Evolutionary conservation across 2,888 invertebrate species (phyloP).

Genomic region (Eilema sororculum): DNA sequence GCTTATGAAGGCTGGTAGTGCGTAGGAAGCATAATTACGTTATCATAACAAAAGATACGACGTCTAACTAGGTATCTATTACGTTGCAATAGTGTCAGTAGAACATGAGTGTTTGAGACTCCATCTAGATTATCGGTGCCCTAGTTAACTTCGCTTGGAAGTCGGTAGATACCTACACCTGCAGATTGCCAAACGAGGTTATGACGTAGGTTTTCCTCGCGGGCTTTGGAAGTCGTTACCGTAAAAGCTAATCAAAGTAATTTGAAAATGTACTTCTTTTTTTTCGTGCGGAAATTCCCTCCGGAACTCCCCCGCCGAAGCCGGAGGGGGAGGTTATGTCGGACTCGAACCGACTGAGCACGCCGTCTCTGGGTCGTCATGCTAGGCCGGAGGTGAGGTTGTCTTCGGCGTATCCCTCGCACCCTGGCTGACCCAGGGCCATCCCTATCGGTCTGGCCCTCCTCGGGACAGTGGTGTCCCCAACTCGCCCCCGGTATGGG

Average conservation of each 20-base stretch:
- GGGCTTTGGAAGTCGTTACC: background rate
- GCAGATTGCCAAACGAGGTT: background rate
- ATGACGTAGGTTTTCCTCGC: background rate
- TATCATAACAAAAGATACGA: slow-evolving; percentile 38
- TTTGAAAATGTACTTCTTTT: background rate
- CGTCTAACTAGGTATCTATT: slow-evolving; percentile 19
- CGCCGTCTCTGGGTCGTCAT: too few relatives aligned
- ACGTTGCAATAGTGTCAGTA: slow-evolving; percentile 31
- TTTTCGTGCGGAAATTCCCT: too few relatives aligned
- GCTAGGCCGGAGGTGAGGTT: too few relatives aligned
- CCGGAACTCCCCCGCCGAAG: too few relatives aligned
- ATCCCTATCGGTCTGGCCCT: too few relatives aligned
- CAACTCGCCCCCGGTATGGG: too few relatives aligned
- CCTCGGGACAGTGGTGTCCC: too few relatives aligned
- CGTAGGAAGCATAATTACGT: slow-evolving; percentile 37
- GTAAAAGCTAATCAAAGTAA: background rate
- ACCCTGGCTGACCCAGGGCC: too few relatives aligned
- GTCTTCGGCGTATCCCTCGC: too few relatives aligned
- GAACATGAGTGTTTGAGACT: slow-evolving; percentile 16
- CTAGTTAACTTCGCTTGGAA: background rate
- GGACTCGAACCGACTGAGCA: too few relatives aligned
- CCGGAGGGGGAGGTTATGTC: too few relatives aligned
- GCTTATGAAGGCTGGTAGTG: slow-evolving; percentile 39
- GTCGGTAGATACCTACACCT: background rate
- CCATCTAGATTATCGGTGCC: background rate